Base-by-base conservation (phyloP, 2,113 vertebrate species). In the Neolamprologus modestus region DNA sequence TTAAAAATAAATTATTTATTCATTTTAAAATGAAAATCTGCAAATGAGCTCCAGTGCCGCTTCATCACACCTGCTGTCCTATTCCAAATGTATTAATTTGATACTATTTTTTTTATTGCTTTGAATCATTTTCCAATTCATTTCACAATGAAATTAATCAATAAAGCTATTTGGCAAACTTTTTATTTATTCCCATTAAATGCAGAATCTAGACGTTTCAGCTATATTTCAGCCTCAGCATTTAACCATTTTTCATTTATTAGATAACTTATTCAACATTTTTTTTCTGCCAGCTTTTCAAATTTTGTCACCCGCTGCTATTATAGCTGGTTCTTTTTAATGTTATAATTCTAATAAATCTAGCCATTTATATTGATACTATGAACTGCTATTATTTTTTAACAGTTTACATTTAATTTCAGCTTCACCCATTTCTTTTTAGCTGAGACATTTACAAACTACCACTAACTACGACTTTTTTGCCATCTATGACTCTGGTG, bases 331-430 rank as follows among this genome's bases (percentile, higher is more conserved):
- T 76, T 76, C 6, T 11, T 28, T 47, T 50, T 12, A 28, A 76
- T 76, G 16, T 28, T 28, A 50, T 76, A 76, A 76, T 76, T 76
- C 9, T 11, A 78, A 78, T 78, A 5, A 50, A 50, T 76, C 14
- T 50, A 78, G 42, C 71, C 26, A 78, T 78, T 50, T 78, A 78
- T 50, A 50, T 28, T 76, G 9, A 76, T 8, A 28, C 14, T 3
- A 14, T 73, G 13, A 47, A 28, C 24, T 11, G 21, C 3, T 47
- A 76, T 37, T 42, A 47, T 14, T 26, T 47, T 76, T 11, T 28
- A 76, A 28, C 3, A 76, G 14, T 47, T 28, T 76, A 76, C 6
- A 26, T 3, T 76, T 76, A 47, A 28, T 28, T 28, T 76, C 40
- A 45, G n/a, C 13, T 6, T 40, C n/a, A 63, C 16, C 7, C 35